Base-by-base conservation (phyloP, 2,797 vertebrate species). In the Myoxocephalus aenaeus region DNA sequence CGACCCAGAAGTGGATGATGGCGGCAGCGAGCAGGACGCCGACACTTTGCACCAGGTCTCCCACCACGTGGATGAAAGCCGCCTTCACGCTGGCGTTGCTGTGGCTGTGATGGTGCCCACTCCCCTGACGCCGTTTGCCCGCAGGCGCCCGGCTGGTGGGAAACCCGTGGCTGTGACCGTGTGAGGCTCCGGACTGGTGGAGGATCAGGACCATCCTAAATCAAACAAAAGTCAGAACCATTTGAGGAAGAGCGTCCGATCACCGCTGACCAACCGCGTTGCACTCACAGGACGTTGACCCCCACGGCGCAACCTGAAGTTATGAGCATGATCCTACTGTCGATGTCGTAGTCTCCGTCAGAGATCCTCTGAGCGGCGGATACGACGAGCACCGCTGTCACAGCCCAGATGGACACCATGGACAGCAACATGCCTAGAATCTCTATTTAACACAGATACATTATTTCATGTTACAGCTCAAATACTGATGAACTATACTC, bases 41-140 rank as follows among this genome's bases (percentile, higher is more conserved):
- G 0, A 97, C 0, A 9, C 98, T 98, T 88, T 99, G 97, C 82
- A 99, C 89, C 85, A 99, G 93, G 82, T 99, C 97, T 62, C 97
- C 98, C 62, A 98, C 70, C 1, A 97, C 95, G 0, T 98, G 97
- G 82, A 98, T 79, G 29, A 99, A 99, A 42, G 97, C 97, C 0
- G 97, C 98, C 0, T 94, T 95, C 79, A 98, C 96, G 0, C 97
- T 98, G 71, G 96, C 86, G n/a, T 93, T 98, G 79, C 90, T 80
- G 40, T 42, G 40, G 40, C 40, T 5, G 40, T 42, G 40, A 42
- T 80, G 6, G 17, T 91, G 94, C 59, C 93, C 83, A 75, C 94
- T 94, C 11, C 90, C 82, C 10, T 9, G 67, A 7, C 0, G 10
- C 10, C 9, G 42, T 0, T 88, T 77, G 92, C 91, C 1, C 89